phyloP scores from a whole-genome alignment of 1,140 invertebrate genomes.

The Halesus radiatus region DNA sequence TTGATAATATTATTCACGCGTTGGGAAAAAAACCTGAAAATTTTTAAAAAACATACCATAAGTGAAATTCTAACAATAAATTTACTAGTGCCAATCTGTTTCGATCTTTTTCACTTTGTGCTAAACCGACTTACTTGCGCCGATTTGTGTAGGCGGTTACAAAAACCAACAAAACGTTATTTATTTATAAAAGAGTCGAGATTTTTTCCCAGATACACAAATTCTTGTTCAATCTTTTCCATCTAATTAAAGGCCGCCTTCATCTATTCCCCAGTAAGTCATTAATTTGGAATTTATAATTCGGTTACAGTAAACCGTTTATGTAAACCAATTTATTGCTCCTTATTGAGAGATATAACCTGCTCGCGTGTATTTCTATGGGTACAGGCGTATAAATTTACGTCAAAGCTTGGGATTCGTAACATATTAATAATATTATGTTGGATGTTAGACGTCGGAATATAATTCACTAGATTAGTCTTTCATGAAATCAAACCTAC shows the following conservation, averaged over 20 bases:
- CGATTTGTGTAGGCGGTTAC: not conserved
- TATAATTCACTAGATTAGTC: not conserved
- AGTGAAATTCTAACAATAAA: not conserved
- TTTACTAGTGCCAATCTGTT: not conserved
- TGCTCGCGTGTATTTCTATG: not conserved
- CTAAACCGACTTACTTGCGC: not conserved
- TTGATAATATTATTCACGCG: too few species aligned
- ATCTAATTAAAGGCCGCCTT: slow-evolving; percentile 27
- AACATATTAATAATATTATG: too few species aligned
- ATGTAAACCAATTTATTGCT: slow-evolving; percentile 12
- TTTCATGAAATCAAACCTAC: not conserved
- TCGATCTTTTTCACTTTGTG: not conserved
- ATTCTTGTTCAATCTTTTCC: slow-evolving; percentile 9
- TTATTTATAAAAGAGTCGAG: not conserved
- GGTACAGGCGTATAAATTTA: not conserved
- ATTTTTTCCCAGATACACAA: slow-evolving; percentile 12
- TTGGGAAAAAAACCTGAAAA: too few species aligned
- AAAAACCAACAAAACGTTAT: not conserved
- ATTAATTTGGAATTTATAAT: slow-evolving; percentile 14
- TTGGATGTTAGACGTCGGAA: not conserved
- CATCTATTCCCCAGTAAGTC: not conserved
- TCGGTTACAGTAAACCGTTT: slow-evolving; percentile 31
- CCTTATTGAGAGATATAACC: slow-evolving; percentile 7
- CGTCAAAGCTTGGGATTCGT: not conserved
- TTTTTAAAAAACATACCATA: too few species aligned